Evolutionary conservation across 92 coral and sea anemone genomes (phyloP), one percentile per base, ranked within the genome.

Genomic region (Muricea muricata): DNA sequence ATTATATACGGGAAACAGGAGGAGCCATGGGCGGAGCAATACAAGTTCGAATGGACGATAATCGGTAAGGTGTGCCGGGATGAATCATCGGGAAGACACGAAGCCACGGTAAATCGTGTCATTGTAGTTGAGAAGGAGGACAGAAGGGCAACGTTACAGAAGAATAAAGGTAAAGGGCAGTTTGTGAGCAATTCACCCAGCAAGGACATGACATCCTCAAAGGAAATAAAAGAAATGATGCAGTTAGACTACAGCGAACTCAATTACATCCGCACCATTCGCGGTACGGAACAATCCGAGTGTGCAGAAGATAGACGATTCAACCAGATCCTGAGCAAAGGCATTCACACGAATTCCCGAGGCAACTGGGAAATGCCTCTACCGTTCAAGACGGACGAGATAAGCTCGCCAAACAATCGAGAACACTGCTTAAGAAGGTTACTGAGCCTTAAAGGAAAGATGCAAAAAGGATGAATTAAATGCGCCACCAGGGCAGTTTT

Each of bases 1-100:
- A 68, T 89, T 37, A 82, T 68, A 39, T 82, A 65, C 26, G 86
- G 86, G 34, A 42, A 34, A 31, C 65, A 65, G 29, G 50, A 82
- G 1, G 78, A 82, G 47, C 79, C 86, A 18, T 82, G 86, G 86
- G 86, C 86, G 10, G 86, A 82, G 40, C 63, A 82, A 46, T 82
- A 82, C 68, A 82, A 82, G 29, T 82, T 82, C 30, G 86, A 79
- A 12, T 82, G 79, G 86, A 82, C 86, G 14, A 42, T 82, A 21
- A 82, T 82, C 10, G 86, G 86, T 13, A 54, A 31, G 8, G 66
- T 47, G 12, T 81, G 86, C 11, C 89, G 30, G 26, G 92, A 70
- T 20, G 54, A 73, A 0, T 70, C 18, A 9, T 37, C 78, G 0
- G 69, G 52, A 56, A 40, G 60, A 47, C 39, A 80, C 58, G 28